Evolutionary conservation across 2,888 invertebrate genomes (phyloP).

Genomic region (Sthenelais limicola): DNA sequence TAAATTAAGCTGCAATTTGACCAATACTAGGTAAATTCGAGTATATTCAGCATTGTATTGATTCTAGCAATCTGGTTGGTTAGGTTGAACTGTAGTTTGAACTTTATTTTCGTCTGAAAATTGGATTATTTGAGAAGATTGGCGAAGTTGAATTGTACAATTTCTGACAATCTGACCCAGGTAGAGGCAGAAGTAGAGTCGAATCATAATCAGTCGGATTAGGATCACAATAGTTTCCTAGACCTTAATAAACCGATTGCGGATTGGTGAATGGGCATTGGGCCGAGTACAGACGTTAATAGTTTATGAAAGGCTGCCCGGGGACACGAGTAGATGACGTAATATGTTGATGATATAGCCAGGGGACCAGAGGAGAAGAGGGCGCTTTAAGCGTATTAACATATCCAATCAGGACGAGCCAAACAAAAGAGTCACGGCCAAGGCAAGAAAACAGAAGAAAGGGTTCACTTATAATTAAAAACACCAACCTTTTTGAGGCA

Average conservation of each 20-base stretch:
- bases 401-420: not conserved
- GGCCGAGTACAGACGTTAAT: constrained; percentile 2
- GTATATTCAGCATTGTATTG: too few relatives aligned
- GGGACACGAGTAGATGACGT: constrained; percentile 22
- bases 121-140: too few relatives aligned
- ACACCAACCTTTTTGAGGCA: too few relatives aligned
- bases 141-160: too few relatives aligned
- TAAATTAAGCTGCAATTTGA: too few relatives aligned
- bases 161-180: too few relatives aligned
- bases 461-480: not conserved
- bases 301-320: not conserved
- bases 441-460: too few relatives aligned
- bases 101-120: too few relatives aligned
- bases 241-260: constrained; percentile 31
- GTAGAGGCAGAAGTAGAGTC: too few relatives aligned
- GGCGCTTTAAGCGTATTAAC: constrained; percentile 18
- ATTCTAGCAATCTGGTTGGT: too few relatives aligned
- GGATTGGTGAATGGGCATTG: not conserved
- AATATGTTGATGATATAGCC: constrained; percentile 20
- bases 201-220: constrained; percentile 4
- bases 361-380: constrained; percentile 2
- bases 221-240: constrained; percentile 2
- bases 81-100: too few relatives aligned
- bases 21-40: too few relatives aligned
- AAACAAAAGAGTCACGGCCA: not conserved